Evolutionary conservation across 2,113 vertebrate species (phyloP).

Genomic region (Zapus hudsonius): DNA sequence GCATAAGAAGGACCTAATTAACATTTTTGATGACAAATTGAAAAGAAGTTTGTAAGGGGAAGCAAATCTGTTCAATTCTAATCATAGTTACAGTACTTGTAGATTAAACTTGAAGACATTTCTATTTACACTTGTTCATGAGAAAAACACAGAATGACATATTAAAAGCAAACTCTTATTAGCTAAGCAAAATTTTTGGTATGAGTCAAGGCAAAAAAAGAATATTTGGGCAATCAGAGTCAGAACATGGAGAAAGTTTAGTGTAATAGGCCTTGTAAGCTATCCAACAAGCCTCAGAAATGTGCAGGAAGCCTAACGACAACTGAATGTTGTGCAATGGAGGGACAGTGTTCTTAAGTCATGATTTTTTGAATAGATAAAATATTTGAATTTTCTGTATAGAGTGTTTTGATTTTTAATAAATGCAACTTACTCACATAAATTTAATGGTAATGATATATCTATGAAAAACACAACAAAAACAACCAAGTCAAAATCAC

Average conservation of each 20-base stretch:
- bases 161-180: slow-evolving; percentile 2
- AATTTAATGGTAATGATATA: neutral
- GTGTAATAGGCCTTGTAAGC: neutral
- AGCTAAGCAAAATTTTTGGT: neutral
- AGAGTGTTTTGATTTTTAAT: neutral
- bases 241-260: neutral
- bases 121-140: neutral
- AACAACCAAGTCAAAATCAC: neutral
- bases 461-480: neutral
- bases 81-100: neutral
- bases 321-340: neutral
- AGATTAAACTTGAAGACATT: slow-evolving; percentile 7
- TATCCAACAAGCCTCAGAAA: neutral
- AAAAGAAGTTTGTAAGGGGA: neutral
- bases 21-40: neutral
- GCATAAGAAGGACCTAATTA: neutral
- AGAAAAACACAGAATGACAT: neutral
- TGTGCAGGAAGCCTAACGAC: neutral
- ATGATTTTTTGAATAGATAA: neutral
- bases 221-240: neutral
- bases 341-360: neutral
- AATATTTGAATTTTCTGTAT: neutral
- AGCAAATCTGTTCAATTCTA: too few species aligned
- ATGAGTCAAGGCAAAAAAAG: neutral
- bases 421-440: neutral